Conservation (phyloP, 1,140 invertebrate genomes). For the Hylyphantes graminicola region DNA sequence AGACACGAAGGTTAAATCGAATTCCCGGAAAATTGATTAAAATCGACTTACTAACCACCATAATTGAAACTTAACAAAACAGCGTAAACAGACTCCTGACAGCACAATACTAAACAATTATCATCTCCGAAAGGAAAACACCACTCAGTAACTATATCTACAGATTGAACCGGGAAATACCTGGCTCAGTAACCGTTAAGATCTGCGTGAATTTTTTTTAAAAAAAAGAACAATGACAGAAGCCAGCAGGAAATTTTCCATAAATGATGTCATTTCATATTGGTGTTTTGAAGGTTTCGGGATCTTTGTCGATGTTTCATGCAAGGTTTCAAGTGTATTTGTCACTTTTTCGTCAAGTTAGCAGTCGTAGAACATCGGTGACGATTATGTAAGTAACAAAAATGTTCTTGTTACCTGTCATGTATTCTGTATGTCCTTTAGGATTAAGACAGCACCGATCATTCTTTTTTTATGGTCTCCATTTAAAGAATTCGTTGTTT, state of each 20-base stretch:
- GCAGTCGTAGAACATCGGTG: not conserved
- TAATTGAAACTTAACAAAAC: too few species aligned
- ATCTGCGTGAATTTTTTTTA: constrained; percentile 43
- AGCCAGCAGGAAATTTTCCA: constrained; percentile 42
- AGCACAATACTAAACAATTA: too few species aligned
- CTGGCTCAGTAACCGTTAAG: constrained; percentile 48
- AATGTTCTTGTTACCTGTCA: not conserved
- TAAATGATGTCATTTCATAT: constrained; percentile 37
- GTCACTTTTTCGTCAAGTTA: constrained; percentile 15
- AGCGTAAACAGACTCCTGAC: too few species aligned
- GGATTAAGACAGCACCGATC: too few species aligned
- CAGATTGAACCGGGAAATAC: constrained; percentile 28
- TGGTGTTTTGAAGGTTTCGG: constrained; percentile 21
- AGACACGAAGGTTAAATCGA: too few species aligned
- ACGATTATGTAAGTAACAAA: constrained; percentile 31
- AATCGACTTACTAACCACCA: too few species aligned
- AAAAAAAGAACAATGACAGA: constrained; percentile 52
- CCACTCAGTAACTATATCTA: constrained; percentile 25
- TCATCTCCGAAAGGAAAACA: not conserved
- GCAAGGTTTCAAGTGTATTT: constrained; percentile 20
- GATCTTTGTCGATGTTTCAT: constrained; percentile 7
- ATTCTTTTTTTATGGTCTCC: too few species aligned
- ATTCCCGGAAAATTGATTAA: too few species aligned
- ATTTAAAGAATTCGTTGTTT: too few species aligned
- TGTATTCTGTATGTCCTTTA: not conserved